Evolutionary conservation across 2,797 vertebrate genomes (phyloP), one percentile per base, ranked within the genome.

Genomic region (Emydoidea blandingii): DNA sequence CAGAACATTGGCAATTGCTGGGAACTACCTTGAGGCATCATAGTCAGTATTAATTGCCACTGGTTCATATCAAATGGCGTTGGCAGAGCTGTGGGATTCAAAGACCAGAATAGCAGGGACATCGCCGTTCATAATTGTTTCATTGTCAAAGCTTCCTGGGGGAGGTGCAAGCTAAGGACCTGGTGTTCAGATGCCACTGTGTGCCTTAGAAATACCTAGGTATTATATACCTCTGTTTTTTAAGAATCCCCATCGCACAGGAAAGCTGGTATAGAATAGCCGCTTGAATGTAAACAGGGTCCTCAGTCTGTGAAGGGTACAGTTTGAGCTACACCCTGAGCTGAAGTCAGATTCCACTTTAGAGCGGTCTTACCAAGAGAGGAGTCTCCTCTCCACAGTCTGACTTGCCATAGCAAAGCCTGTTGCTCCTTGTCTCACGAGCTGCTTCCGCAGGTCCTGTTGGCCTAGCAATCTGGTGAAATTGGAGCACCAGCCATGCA

Each of bases 401-500:
- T 79, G 92, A 44, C 31, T 44, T 86, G 72, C 3, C 27, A 56
- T n/a, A 91, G 88, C 74, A 52, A 87, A 54, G 44, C 87, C 47
- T 29, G 9, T 79, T 78, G 50, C 86, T 34, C 34, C 84, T 31
- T 79, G 76, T 53, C 47, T 85, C 25, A 25, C 19, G 1, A 12
- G 53, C 27, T 57, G 78, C 50, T 81, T 90, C 79, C 1, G 47
- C 27, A 1, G n/a, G 47, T 81, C 34, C 74, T 9, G 34, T 72
- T 79, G 82, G 52, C 56, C 27, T 23, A 16, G 80, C 52, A 34
- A 10, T 50, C 52, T 14, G 15, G 53, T 50, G 52, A 27, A 18
- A 0, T 0, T 27, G 52, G 47, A 57, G 68, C 11, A 29, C 44
- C 85, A 12, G 65, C 50, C 11, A 1, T 0, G 31, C 50, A 15